phyloP scores from a whole-genome alignment of 1,140 invertebrate species.

The Panagrolaimus sp. region DNA sequence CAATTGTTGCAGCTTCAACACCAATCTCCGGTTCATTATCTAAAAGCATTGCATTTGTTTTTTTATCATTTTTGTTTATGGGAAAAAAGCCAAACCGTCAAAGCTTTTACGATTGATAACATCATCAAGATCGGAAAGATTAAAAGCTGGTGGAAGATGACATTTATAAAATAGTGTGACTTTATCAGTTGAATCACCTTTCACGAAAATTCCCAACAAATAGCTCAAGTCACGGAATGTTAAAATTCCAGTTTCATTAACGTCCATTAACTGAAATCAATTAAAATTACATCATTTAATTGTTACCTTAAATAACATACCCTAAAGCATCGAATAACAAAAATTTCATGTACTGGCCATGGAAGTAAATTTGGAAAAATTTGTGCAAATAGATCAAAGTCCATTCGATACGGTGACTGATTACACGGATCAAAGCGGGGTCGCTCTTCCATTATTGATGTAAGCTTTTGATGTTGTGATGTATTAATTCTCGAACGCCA shows the following conservation, averaged over 20 bases:
- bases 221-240: slow-evolving; percentile 61
- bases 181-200: slow-evolving; percentile 55
- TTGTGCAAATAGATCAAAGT: slow-evolving; percentile 81
- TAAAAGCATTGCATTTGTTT: slow-evolving; percentile 39
- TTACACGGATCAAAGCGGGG: slow-evolving; percentile 46
- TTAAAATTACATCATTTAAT: no score
- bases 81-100: neutral
- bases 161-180: slow-evolving; percentile 77
- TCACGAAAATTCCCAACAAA: slow-evolving; percentile 54
- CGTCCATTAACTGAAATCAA: slow-evolving; percentile 50
- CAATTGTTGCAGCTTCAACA: slow-evolving; percentile 80
- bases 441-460: slow-evolving; percentile 29
- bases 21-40: slow-evolving; percentile 73
- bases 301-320: no score
- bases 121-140: slow-evolving; percentile 68
- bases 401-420: slow-evolving; percentile 76
- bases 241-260: slow-evolving; percentile 47
- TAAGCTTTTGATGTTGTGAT: slow-evolving; percentile 24
- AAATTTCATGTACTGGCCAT: slow-evolving; percentile 75
- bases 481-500: slow-evolving; percentile 60
- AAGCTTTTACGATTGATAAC: slow-evolving; percentile 24
- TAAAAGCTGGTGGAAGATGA: slow-evolving; percentile 78
- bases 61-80: no score
- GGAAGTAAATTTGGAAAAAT: slow-evolving; percentile 78
- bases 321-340: slow-evolving; percentile 67